Conservation (phyloP, 2,113 vertebrate genomes). For the Hippocampus guttulatus region DNA sequence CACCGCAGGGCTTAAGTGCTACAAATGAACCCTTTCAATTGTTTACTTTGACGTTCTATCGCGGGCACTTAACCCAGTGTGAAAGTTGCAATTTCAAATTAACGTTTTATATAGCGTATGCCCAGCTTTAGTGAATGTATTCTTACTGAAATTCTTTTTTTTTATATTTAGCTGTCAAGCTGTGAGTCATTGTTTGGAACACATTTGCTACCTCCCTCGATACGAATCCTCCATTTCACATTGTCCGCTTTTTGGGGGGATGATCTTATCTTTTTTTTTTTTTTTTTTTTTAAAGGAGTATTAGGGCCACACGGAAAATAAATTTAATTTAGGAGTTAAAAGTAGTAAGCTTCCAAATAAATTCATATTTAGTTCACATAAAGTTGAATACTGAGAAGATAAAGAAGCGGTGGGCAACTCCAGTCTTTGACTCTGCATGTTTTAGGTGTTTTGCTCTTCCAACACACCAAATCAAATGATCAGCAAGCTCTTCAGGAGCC, state of each 20-base stretch:
- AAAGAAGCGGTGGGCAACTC: too few relatives aligned
- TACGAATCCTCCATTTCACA: slow-evolving; percentile 37
- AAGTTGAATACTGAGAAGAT: not conserved
- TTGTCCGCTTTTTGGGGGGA: slow-evolving; percentile 7
- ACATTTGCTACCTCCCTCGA: slow-evolving; percentile 66
- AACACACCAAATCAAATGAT: too few relatives aligned
- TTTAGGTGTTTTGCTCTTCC: too few relatives aligned
- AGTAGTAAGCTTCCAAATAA: not conserved
- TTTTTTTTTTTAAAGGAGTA: not conserved
- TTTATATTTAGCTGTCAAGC: slow-evolving; percentile 63
- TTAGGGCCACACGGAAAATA: not conserved
- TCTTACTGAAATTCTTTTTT: slow-evolving; percentile 37
- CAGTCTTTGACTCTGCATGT: too few relatives aligned
- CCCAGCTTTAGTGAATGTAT: slow-evolving; percentile 48
- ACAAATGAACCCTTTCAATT: not conserved
- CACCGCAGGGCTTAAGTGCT: not conserved
- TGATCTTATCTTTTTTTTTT: not conserved
- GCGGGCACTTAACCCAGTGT: not conserved
- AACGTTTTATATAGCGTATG: not conserved
- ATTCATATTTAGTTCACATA: not conserved
- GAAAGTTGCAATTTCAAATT: not conserved
- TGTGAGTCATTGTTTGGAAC: slow-evolving; percentile 68
- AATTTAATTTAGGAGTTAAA: not conserved
- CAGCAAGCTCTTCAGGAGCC: too few relatives aligned
- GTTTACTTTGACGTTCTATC: not conserved